Evolutionary conservation across 2,797 vertebrate genomes (phyloP), one percentile per base, ranked within the genome.

Genomic region (Mormyrus proboscirostris): DNA sequence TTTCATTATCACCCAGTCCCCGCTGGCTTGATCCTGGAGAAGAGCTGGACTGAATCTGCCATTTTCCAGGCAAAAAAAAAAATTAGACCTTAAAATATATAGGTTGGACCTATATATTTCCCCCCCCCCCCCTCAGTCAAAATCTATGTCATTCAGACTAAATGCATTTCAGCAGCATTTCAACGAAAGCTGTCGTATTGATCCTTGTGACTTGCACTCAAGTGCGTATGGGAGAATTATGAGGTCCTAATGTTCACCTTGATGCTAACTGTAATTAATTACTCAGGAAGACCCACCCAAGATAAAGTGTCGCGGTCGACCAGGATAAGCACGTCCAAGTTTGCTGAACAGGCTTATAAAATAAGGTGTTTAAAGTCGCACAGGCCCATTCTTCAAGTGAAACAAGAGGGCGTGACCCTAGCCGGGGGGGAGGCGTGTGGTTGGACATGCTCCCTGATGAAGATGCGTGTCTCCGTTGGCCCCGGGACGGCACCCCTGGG

Each of bases 221-320:
- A 14, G 16, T 14, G 53, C 25, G 0, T 44, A 88, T 47, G 44
- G 9, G 33, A 62, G 38, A 12, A 10, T 86, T 19, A 88, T 44
- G 57, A 33, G 38, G 41, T 62, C 3, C 19, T 50, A 38, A 86
- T 29, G 49, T 53, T 86, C 25, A 55, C 55, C 86, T 22, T 41
- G n/a, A n/a, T 55, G 25, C 47, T 55, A 3, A 73, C 69, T 51
- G 90, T 95, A 95, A 95, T 95, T 92, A 94, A 91, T 95, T 94
- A 95, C 92, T 91, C 90, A 86, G 85, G 47, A 55, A 89, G 92
- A 93, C 92, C 86, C 41, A 89, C 92, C 93, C 94, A 92, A 16
- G 65, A 73, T 73, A 73, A 94, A 92, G 91, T 93, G 92, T 92
- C 92, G 4, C 8, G 41, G 55, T 1, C 25, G 9, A 91, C 90